Percentiles rank a stretch among this genome's conserved stretches.
These are phyloP conservation scores for Tamias sibiricus DNA, from an alignment of 2,113 vertebrate genomes.

Conservation along the genomic window DNA sequence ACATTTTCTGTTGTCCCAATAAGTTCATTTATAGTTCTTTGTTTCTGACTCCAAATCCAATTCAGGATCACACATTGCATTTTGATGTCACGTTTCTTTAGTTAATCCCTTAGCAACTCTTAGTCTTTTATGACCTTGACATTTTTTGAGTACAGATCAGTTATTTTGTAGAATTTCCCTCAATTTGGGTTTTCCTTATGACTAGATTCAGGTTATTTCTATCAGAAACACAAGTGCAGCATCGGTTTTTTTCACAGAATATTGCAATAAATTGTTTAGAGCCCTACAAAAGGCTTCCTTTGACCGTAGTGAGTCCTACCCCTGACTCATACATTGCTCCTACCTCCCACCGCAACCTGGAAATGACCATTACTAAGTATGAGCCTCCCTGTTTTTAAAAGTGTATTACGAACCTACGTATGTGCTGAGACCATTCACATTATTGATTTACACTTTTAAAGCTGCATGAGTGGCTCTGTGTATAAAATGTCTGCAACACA, in stretches of 20 bases:
- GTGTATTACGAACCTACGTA: neutral
- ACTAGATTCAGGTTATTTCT: neutral
- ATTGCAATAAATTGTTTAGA: neutral
- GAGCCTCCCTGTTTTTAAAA: neutral
- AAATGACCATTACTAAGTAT: neutral
- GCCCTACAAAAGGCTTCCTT: neutral
- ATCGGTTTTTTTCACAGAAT: neutral
- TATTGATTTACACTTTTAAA: neutral
- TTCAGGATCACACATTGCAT: neutral
- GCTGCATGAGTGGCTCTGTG: neutral
- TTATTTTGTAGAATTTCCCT: neutral
- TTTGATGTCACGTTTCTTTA: neutral
- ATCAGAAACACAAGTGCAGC: neutral
- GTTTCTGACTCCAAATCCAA: neutral
- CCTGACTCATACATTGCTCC: neutral
- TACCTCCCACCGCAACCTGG: neutral
- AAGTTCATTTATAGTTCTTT: neutral
- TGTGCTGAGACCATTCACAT: neutral
- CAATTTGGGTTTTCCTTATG: neutral
- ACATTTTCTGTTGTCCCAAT: neutral
- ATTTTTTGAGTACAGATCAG: neutral
- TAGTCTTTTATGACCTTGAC: neutral
- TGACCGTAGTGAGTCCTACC: neutral
- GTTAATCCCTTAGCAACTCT: neutral
- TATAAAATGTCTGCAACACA: neutral